These are phyloP conservation scores for Otus sunia DNA, from an alignment of 2,113 vertebrate species.

Conservation along the genomic window DNA sequence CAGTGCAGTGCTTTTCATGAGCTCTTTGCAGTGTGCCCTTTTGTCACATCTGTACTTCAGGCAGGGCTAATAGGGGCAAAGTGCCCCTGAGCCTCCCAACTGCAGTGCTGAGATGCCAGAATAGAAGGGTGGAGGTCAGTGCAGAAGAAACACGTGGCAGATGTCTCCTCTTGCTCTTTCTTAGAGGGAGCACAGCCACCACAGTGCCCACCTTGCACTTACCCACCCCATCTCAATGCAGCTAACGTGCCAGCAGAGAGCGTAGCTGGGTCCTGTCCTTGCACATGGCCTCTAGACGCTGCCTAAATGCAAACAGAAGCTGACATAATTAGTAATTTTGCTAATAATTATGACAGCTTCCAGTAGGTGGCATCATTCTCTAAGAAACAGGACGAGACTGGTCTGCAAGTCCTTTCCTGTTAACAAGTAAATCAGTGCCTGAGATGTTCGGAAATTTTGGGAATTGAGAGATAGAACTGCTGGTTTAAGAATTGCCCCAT, in stretches of 20 bases:
- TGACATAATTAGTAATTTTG: not conserved
- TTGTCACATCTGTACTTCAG: not conserved
- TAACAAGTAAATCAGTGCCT: not conserved
- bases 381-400: not conserved
- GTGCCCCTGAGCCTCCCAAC: not conserved
- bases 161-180: not conserved
- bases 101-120: not conserved
- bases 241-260: not conserved
- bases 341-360: not conserved
- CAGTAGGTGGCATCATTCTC: constrained; percentile 43
- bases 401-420: not conserved
- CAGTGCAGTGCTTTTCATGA: not conserved
- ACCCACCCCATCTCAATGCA: not conserved
- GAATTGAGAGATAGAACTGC: not conserved
- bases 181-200: not conserved
- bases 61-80: not conserved
- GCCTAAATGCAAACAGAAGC: not conserved
- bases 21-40: not conserved
- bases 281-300: rapidly evolving
- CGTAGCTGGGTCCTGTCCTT: not conserved
- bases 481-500: not conserved
- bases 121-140: not conserved
- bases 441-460: not conserved
- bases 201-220: not conserved
- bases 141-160: not conserved